Evolutionary conservation across 2,888 invertebrate species (phyloP), one percentile per base, ranked within the genome.

Genomic region (Orthonevra nobilis): DNA sequence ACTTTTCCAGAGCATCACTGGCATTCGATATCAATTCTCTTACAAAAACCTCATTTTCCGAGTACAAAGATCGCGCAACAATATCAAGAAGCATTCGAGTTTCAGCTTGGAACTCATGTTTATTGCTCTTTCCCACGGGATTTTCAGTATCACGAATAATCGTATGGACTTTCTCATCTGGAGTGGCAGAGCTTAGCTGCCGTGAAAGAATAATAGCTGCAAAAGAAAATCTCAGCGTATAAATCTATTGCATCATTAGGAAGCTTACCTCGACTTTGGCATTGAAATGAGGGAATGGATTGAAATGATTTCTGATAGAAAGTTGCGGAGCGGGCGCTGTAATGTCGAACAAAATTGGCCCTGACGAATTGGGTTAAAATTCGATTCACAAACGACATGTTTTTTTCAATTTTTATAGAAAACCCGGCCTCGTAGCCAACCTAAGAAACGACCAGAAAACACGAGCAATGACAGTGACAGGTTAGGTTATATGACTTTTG

Each of bases 1-100:
- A 93, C 88, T 98, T 99, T 87, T 99, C 98, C 74, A 99, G 90
- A 9, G 98, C 98, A 92, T 99, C 98, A 88, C 97, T 98, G 0
- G 97, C 95, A 90, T 99, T 99, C 0, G 98, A 98, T 82, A 99
- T 96, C 32, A 99, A 89, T 88, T 99, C 98, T 82, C 98, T 92
- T 7, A 99, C 93, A 86, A 99, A 99, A 5, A 99, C 97, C 91
- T 99, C 98, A 89, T 97, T 98, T 84, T 99, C 98, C 0, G 98
- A 98, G 89, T 99, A 99, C 30, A 99, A 90, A 0, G 98, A 98
- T 86, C 96, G 94, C 0, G 99, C 99, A 0, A 99, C 99, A 88
- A 99, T 99, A 87, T 99, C 97, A 48, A 99, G 89, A 34, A 99
- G 88, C 94, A 97, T 97, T 77, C 95, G 91, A 0, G 98, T 99